These are phyloP conservation scores for Epirrhoe alternata DNA, from an alignment of 2,888 invertebrate species.

Conservation along the genomic window DNA sequence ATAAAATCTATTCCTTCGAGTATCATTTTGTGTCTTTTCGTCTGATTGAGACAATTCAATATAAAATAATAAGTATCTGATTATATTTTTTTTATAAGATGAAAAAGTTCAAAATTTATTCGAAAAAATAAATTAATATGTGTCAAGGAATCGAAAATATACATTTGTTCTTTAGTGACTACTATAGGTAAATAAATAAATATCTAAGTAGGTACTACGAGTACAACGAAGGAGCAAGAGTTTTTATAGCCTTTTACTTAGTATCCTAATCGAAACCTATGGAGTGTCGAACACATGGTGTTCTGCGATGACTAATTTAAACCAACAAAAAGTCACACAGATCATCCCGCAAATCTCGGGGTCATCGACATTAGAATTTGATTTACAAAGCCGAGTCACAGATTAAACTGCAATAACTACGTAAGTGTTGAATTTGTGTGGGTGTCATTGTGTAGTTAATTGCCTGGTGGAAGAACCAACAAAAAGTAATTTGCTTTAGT, in stretches of 20 bases:
- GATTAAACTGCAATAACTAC: slow-evolving; percentile 16
- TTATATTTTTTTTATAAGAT: too few relatives aligned
- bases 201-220: too few relatives aligned
- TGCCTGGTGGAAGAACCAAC: slow-evolving; percentile 50
- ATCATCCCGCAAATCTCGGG: slow-evolving; percentile 42
- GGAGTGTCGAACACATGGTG: slow-evolving; percentile 36
- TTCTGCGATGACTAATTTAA: slow-evolving; percentile 29
- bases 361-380: slow-evolving; percentile 57
- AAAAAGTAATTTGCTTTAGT: slow-evolving; percentile 35
- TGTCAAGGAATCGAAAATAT: too few relatives aligned
- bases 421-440: slow-evolving; percentile 51
- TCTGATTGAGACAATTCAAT: too few relatives aligned
- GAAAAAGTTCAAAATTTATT: too few relatives aligned
- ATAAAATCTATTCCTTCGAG: too few relatives aligned
- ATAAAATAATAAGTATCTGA: too few relatives aligned
- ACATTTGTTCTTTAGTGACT: too few relatives aligned
- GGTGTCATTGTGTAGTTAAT: slow-evolving; percentile 69
- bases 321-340: slow-evolving; percentile 31
- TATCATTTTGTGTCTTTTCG: too few relatives aligned
- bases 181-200: too few relatives aligned
- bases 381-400: slow-evolving; percentile 48
- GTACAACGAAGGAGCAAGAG: not conserved
- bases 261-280: slow-evolving; percentile 18
- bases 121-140: too few relatives aligned
- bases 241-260: not conserved